Conservation (phyloP, 1,140 invertebrate genomes). For the Pseudomyrmex sp. region DNA sequence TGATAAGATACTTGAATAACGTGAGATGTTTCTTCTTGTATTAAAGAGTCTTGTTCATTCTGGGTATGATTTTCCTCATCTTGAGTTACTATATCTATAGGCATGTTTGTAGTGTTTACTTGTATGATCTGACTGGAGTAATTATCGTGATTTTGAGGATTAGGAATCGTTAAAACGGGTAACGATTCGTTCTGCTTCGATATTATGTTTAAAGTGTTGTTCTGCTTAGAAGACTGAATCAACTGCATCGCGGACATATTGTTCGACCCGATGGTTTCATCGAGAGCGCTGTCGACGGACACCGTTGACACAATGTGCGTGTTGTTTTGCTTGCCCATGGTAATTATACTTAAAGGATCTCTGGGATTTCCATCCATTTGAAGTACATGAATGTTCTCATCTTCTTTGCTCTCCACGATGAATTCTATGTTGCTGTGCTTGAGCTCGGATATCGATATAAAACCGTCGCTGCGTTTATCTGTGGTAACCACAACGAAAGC, state of each 20-base stretch:
- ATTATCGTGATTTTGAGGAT: constrained; percentile 76
- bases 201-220: constrained; percentile 77
- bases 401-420: constrained; percentile 61
- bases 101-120: constrained; percentile 60
- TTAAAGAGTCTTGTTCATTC: constrained; percentile 63
- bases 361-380: constrained; percentile 53
- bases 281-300: constrained; percentile 48
- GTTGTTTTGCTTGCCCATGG: constrained; percentile 58
- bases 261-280: constrained; percentile 46
- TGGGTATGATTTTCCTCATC: constrained; percentile 59
- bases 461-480: constrained; percentile 63
- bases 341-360: constrained; percentile 56
- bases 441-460: constrained; percentile 60
- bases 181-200: constrained; percentile 79
- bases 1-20: constrained; percentile 71
- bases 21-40: constrained; percentile 55
- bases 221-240: constrained; percentile 70
- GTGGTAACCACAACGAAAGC: constrained; percentile 71
- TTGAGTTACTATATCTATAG: constrained; percentile 68
- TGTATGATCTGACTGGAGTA: constrained; percentile 79
- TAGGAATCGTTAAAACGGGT: constrained; percentile 79
- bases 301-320: constrained; percentile 36
- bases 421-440: constrained; percentile 62
- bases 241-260: constrained; percentile 71
- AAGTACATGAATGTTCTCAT: constrained; percentile 65